phyloP scores from a whole-genome alignment of 2,113 vertebrate species.

The Toxostoma redivivum region DNA sequence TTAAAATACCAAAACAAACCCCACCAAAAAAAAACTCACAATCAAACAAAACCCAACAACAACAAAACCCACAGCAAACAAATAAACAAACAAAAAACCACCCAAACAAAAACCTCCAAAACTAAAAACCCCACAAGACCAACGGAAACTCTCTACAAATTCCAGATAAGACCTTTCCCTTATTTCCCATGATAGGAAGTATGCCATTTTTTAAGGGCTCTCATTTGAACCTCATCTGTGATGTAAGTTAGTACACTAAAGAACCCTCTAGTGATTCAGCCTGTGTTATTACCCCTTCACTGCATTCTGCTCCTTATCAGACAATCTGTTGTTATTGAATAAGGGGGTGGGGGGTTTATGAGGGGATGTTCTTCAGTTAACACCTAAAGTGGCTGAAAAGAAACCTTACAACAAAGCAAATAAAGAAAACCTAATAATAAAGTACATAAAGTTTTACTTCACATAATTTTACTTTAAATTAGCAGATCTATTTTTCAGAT shows the following conservation, averaged over 20 bases:
- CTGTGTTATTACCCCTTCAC: neutral
- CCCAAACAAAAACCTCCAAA: neutral
- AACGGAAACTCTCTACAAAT: neutral
- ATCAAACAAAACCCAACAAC: neutral
- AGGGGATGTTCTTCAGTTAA: neutral
- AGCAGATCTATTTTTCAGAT: neutral
- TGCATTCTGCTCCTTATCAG: neutral
- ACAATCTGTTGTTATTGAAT: neutral
- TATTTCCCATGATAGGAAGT: neutral
- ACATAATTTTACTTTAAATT: neutral
- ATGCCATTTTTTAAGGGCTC: neutral
- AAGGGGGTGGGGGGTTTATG: fast-evolving
- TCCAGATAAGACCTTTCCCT: neutral
- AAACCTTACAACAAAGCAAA: neutral
- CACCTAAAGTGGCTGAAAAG: neutral
- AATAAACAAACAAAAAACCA: neutral
- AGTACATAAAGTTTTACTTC: neutral
- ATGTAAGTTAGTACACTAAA: neutral
- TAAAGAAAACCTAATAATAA: neutral
- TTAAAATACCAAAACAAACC: neutral
- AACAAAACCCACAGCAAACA: neutral
- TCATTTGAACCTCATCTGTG: neutral
- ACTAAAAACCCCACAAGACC: neutral
- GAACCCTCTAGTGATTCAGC: neutral
- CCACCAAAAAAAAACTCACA: neutral